Base-by-base conservation (phyloP, 2,888 invertebrate species). In the Drosophila aldrichi region DNA sequence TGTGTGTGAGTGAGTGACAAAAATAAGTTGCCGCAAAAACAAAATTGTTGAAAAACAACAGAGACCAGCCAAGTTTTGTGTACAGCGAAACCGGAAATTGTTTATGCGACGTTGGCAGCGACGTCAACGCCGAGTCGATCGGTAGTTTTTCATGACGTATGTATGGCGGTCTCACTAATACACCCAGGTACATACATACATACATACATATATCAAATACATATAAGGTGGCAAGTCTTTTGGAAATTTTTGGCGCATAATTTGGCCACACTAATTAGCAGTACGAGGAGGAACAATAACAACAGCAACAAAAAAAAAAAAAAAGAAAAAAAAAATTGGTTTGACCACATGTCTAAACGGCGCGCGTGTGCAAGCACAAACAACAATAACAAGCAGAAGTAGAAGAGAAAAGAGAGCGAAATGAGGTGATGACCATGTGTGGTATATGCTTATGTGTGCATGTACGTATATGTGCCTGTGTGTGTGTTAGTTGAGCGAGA, bases 241-340 rank as follows among this genome's bases (percentile, higher is more conserved):
- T 77, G 78, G 49, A 49, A 77, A 74, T 75, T 80, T 82, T 83
- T 74, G 79, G 69, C 79, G 81, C 79, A 84, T 83, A 87, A 89
- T 87, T 89, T 83, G 81, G 87, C 79, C 84, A 83, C 87, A 84
- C 89, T 84, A 81, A 84, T 89, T 84, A 89, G 81, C 77, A 80
- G 75, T 57, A 57, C 44, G 29, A 70, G 68, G 57, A 75, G 58
- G 58, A 80, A 70, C 54, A 73, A 61, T 14, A 71, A 65, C 25
- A 65, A 59, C n/a, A 34, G 29, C 40, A 25, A 25, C 25, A 25
- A 25, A 25, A 25, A 4, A 25, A 25, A 25, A 25, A 6, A 25
- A n/a, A n/a, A 25, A 64, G 10, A 1, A 20, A 48, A 60, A 40
- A 49, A 68, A 51, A 70, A 79, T 70, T 58, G 70, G 72, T 77